Conservation (phyloP, 1,140 invertebrate genomes). For the Sycophaga agraensis region DNA sequence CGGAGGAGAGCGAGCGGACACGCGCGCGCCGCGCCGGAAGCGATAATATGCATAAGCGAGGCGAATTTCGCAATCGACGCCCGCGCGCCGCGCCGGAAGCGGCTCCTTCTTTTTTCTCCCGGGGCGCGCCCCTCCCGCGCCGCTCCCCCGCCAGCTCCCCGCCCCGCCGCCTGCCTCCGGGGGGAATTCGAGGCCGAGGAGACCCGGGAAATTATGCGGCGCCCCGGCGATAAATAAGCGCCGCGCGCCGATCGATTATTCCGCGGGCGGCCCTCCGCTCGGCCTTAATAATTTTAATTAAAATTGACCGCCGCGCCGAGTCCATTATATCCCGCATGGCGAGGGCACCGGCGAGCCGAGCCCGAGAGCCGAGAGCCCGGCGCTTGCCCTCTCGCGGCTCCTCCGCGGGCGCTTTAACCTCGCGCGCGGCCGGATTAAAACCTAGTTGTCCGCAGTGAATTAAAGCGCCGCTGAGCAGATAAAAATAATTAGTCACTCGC, state of each 20-base stretch:
- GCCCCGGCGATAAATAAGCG: not conserved
- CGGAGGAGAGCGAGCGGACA: not conserved
- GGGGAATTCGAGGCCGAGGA: no score
- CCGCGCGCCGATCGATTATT: not conserved
- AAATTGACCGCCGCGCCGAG: not conserved
- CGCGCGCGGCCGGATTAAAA: no score
- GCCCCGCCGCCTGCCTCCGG: no score
- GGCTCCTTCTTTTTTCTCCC: no score
- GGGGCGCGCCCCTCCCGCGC: no score
- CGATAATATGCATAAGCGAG: conserved; percentile 5
- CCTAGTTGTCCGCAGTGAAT: not conserved
- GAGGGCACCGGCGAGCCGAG: no score
- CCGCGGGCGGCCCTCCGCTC: not conserved
- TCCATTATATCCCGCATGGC: no score
- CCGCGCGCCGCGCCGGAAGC: not conserved
- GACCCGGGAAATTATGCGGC: not conserved
- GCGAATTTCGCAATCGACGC: conserved; percentile 7
- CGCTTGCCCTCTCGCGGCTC: no score
- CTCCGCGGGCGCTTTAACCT: no score
- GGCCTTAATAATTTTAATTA: not conserved
- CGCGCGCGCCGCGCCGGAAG: not conserved
- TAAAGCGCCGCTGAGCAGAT: not conserved
- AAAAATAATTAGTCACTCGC: conserved; percentile 20
- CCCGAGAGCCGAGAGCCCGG: no score
- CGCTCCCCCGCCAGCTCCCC: no score